Conservation (phyloP, 2,797 vertebrate genomes). For the Spinibarbus caldwelli region DNA sequence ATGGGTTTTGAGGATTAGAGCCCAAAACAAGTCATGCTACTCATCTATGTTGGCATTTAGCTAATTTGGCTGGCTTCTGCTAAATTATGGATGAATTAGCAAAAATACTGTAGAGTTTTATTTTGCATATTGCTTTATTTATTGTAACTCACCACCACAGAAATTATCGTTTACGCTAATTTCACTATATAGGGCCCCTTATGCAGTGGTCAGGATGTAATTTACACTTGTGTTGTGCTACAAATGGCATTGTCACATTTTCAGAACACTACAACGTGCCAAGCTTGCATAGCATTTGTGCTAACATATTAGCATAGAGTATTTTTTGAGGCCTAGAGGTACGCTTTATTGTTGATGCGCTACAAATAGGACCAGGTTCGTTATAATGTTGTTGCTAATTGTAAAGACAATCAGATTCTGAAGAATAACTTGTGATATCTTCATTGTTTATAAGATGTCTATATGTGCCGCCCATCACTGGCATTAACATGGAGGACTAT, state of each 20-base stretch:
- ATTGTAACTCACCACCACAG: neutral
- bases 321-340: neutral
- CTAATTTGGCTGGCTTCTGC: neutral
- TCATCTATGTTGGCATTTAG: neutral
- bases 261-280: too few relatives aligned
- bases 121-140: neutral
- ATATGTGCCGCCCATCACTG: neutral
- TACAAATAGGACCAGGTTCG: neutral
- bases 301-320: neutral
- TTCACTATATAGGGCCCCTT: neutral
- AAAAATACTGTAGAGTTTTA: neutral
- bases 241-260: neutral
- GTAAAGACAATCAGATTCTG: neutral
- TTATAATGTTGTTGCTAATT: neutral
- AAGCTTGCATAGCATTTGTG: neutral
- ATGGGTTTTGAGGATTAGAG: neutral
- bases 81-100: neutral
- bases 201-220: neutral
- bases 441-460: conserved; percentile 19
- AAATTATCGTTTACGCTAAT: neutral
- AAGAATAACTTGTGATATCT: conserved; percentile 3
- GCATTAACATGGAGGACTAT: conserved; percentile 24
- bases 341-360: too few relatives aligned
- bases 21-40: neutral
- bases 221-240: neutral